phyloP scores from a whole-genome alignment of 2,888 invertebrate species.

The Hemaris fuciformis region DNA sequence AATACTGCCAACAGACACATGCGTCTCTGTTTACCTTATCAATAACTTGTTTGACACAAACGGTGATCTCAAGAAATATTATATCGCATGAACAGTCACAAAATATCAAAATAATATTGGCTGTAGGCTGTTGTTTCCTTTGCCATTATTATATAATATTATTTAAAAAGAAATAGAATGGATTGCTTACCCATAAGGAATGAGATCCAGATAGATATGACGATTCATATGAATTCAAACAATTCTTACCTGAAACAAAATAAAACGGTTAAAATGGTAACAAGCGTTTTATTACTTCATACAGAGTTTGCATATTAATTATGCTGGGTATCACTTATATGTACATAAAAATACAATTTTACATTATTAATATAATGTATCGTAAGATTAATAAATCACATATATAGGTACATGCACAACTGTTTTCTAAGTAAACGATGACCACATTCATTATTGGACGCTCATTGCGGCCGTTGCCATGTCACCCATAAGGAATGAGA shows the following conservation, averaged over 20 bases:
- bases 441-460: background rate
- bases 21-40: constrained; percentile 1
- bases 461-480: constrained; percentile 27
- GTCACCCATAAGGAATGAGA: background rate
- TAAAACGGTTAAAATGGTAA: background rate
- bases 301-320: background rate
- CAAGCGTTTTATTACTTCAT: background rate
- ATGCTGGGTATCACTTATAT: too few relatives aligned
- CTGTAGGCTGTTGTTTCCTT: background rate
- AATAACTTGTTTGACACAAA: background rate
- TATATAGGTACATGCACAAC: constrained; percentile 12
- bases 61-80: background rate
- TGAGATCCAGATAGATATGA: background rate
- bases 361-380: background rate
- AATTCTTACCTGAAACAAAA: constrained; percentile 2
- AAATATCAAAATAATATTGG: constrained; percentile 5
- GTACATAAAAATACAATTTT: background rate
- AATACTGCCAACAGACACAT: background rate
- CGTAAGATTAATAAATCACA: background rate
- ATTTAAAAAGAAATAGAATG: background rate
- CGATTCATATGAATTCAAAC: background rate
- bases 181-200: background rate
- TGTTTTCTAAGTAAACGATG: background rate
- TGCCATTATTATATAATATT: background rate
- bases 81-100: background rate